phyloP scores from a whole-genome alignment of 2,888 invertebrate species.

The Drosophila macrospina region DNA sequence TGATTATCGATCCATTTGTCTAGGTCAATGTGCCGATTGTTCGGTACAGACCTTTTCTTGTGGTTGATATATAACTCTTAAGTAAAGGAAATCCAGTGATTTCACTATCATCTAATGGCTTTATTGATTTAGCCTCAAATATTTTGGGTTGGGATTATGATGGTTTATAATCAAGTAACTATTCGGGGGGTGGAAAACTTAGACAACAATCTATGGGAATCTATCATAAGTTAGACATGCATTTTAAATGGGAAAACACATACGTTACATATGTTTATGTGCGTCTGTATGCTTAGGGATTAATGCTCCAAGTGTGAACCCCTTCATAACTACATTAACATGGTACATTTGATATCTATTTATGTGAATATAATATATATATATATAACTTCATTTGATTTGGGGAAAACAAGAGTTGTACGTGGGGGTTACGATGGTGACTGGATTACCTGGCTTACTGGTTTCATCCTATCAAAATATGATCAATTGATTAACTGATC shows the following conservation, averaged over 20 bases:
- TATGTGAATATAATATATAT: background rate
- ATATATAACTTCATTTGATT: background rate
- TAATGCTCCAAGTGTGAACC: background rate
- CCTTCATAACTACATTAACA: background rate
- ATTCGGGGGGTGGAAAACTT: slow-evolving; percentile 1
- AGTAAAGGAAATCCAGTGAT: slow-evolving; percentile 2
- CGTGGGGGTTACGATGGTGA: background rate
- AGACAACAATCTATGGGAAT: background rate
- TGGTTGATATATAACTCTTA: background rate
- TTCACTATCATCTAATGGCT: background rate
- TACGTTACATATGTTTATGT: background rate
- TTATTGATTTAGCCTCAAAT: background rate
- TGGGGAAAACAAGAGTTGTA: background rate
- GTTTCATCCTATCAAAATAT: slow-evolving; percentile 1
- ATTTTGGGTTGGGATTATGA: slow-evolving; percentile 5
- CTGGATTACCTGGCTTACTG: slow-evolving; percentile 5
- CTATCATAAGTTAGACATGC: background rate
- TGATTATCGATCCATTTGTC: no score
- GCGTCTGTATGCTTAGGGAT: slow-evolving; percentile 3
- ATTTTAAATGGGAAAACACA: background rate
- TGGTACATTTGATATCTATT: background rate
- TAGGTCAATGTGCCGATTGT: slow-evolving; percentile 4
- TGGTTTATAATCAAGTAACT: slow-evolving; percentile 4
- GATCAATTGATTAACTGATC: no score
- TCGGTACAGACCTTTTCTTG: background rate